Evolutionary conservation across 2,888 invertebrate species (phyloP).

Genomic region (Eucera pruinosa): DNA sequence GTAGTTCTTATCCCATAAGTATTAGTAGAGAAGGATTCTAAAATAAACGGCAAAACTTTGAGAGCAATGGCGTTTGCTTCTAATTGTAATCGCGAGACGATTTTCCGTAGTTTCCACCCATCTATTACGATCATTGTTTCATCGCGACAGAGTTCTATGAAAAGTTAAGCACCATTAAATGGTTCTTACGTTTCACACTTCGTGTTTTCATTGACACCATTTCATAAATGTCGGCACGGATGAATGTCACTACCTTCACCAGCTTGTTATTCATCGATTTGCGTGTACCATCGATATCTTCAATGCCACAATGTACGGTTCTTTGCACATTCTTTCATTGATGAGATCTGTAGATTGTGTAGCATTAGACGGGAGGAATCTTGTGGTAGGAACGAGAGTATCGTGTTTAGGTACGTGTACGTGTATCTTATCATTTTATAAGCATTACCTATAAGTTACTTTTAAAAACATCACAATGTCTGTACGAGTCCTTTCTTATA

Average conservation of each 20-base stretch:
- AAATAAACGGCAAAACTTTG: background rate
- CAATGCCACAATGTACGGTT: background rate
- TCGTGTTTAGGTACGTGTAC: background rate
- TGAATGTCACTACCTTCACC: background rate
- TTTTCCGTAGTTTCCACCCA: background rate
- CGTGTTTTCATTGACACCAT: background rate
- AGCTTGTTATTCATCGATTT: background rate
- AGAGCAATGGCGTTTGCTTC: background rate
- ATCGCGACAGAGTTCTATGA: background rate
- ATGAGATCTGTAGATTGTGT: background rate
- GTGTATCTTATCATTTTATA: background rate
- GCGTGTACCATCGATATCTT: background rate
- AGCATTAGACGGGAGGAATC: background rate
- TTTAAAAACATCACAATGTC: background rate
- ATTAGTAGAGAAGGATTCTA: background rate
- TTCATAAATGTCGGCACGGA: background rate
- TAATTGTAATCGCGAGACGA: background rate
- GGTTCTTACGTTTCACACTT: no score
- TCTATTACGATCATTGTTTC: background rate
- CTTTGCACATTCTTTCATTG: background rate
- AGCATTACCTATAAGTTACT: conserved; percentile 3
- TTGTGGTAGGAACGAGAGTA: background rate
- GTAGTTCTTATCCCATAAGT: background rate
- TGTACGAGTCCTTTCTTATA: no score
- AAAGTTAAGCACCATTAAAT: background rate